Conservation (phyloP, 2,888 invertebrate species). For the Drosophila phalerata region DNA sequence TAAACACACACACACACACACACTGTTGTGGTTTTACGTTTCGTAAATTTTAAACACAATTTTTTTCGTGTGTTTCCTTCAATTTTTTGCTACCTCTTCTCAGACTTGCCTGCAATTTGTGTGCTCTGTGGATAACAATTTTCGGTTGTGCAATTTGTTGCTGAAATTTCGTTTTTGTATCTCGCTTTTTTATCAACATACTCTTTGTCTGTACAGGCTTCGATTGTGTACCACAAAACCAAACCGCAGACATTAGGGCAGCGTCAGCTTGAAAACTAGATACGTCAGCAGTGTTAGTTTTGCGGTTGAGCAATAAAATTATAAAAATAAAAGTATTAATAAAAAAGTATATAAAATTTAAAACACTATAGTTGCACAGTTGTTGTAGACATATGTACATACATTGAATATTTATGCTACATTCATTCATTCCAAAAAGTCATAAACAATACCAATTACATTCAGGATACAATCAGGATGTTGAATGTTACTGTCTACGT, state of each 20-base stretch:
- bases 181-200: conserved; percentile 7
- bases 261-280: conserved; percentile 49
- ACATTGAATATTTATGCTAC: conserved; percentile 34
- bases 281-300: conserved; percentile 40
- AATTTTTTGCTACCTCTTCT: conserved; percentile 16
- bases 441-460: conserved; percentile 43
- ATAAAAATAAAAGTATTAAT: conserved; percentile 17
- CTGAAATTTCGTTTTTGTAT: conserved; percentile 20
- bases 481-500: conserved; percentile 3
- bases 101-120: conserved; percentile 54
- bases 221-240: conserved; percentile 29
- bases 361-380: background rate
- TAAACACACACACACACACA: conserved; percentile 12
- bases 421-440: conserved; percentile 1
- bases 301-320: conserved; percentile 27
- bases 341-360: conserved; percentile 41
- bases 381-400: conserved; percentile 8
- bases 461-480: conserved; percentile 28
- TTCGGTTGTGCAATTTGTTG: conserved; percentile 51
- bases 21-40: conserved; percentile 42
- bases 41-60: conserved; percentile 54
- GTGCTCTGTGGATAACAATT: conserved; percentile 43
- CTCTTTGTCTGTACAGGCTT: conserved; percentile 21
- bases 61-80: conserved; percentile 27
- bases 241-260: conserved; percentile 46